A percentile compares a stretch with the other conserved stretches of the same genome.
These are phyloP conservation scores for Ceratitis capitata DNA, from an alignment of 1,140 invertebrate genomes.

Conservation along the genomic window DNA sequence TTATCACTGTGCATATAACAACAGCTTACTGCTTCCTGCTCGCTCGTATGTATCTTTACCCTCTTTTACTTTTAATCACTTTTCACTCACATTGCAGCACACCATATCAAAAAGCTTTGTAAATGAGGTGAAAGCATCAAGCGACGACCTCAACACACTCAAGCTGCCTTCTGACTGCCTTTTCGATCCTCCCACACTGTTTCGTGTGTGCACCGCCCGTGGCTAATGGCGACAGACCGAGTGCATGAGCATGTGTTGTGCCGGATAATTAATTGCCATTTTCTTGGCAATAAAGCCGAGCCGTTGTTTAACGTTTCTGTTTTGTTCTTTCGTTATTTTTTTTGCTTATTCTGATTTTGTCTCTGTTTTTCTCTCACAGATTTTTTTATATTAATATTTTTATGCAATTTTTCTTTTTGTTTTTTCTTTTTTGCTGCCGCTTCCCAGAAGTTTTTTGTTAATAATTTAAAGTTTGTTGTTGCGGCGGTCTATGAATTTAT, in stretches of 20 bases:
- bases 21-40: neutral
- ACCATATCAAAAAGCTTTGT: neutral
- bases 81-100: neutral
- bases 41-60: neutral
- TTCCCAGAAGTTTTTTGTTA: too few species aligned
- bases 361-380: neutral
- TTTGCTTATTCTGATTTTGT: neutral
- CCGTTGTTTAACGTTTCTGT: neutral
- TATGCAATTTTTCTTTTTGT: neutral
- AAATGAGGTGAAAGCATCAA: slow-evolving; percentile 26
- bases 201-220: neutral
- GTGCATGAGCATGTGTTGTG: neutral
- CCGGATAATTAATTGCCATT: slow-evolving; percentile 37
- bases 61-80: slow-evolving; percentile 29
- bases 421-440: too few species aligned
- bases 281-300: slow-evolving; percentile 33
- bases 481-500: too few species aligned
- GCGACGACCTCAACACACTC: neutral
- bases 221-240: slow-evolving; percentile 1
- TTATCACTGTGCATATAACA: neutral
- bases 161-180: neutral
- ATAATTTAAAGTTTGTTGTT: too few species aligned
- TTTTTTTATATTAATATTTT: neutral
- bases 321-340: neutral
- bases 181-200: neutral